Conservation (phyloP, 1,140 invertebrate species). For the Gonatopus flavifemur region DNA sequence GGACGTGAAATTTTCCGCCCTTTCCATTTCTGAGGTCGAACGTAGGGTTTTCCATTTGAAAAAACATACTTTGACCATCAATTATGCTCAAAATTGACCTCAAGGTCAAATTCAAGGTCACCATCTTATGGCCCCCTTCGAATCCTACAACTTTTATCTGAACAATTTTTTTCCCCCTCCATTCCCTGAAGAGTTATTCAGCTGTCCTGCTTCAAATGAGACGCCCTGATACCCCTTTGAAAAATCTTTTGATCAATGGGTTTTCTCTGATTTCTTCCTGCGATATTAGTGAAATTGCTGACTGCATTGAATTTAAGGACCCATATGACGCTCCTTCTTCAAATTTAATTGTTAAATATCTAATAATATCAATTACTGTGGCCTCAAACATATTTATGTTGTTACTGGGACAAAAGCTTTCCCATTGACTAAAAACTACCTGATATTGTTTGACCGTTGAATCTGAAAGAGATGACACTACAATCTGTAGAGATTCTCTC, state of each 20-base stretch:
- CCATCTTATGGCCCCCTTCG: no score
- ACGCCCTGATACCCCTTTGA: constrained; percentile 4
- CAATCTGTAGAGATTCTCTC: not conserved
- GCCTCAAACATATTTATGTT: not conserved
- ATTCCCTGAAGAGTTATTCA: no score
- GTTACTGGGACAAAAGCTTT: not conserved
- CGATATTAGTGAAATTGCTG: not conserved
- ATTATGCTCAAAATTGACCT: no score
- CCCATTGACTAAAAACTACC: not conserved
- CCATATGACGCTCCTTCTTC: not conserved
- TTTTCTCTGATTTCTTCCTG: not conserved
- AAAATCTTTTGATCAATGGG: not conserved
- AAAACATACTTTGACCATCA: no score
- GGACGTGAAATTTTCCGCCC: no score
- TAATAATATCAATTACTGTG: not conserved
- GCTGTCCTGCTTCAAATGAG: constrained; percentile 7
- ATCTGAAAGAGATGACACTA: not conserved
- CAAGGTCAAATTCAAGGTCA: no score
- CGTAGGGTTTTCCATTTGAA: no score
- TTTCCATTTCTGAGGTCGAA: no score
- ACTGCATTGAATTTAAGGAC: not conserved
- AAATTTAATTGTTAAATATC: not conserved
- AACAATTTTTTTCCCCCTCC: no score
- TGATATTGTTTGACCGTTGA: not conserved
- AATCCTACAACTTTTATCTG: no score